Percentiles rank a stretch among this genome's conserved stretches.
Evolutionary conservation across 2,797 vertebrate genomes (phyloP).

Genomic region (Australoheros facetus): DNA sequence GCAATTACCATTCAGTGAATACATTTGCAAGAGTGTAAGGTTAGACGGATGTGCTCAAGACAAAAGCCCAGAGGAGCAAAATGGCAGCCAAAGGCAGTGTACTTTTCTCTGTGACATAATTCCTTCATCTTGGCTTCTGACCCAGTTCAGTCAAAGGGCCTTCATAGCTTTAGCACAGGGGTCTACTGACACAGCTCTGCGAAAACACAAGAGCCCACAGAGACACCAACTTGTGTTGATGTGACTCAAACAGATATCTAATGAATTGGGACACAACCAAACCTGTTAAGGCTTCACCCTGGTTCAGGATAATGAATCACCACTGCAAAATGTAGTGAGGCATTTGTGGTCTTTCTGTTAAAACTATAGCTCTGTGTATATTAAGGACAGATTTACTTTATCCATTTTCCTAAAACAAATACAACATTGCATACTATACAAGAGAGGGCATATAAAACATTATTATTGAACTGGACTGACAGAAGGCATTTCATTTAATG

Average conservation of each 20-base stretch:
- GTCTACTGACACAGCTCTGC: constrained; percentile 59
- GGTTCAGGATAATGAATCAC: constrained; percentile 5
- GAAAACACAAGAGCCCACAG: constrained; percentile 40
- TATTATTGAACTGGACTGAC: neutral
- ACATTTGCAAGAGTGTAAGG: constrained; percentile 22
- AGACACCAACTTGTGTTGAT: constrained; percentile 42
- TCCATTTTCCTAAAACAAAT: neutral
- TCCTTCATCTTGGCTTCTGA: constrained; percentile 68
- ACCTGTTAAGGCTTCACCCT: neutral
- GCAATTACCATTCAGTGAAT: constrained; percentile 25
- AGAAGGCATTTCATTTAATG: constrained; percentile 8
- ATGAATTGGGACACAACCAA: constrained; percentile 28
- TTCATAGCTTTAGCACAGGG: constrained; percentile 47
- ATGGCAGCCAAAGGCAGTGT: constrained; percentile 24
- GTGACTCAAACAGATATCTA: constrained; percentile 31
- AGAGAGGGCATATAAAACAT: neutral
- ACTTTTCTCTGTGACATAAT: constrained; percentile 62
- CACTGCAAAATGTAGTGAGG: neutral
- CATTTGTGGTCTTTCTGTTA: neutral
- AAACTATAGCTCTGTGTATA: neutral
- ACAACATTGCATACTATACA: neutral
- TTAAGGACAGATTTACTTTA: neutral
- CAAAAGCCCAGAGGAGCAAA: constrained; percentile 24
- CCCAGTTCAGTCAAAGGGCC: constrained; percentile 69
- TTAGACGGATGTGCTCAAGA: constrained; percentile 32